These are phyloP conservation scores for Ectemnius cavifrons DNA, from an alignment of 2,888 invertebrate genomes.

Conservation along the genomic window DNA sequence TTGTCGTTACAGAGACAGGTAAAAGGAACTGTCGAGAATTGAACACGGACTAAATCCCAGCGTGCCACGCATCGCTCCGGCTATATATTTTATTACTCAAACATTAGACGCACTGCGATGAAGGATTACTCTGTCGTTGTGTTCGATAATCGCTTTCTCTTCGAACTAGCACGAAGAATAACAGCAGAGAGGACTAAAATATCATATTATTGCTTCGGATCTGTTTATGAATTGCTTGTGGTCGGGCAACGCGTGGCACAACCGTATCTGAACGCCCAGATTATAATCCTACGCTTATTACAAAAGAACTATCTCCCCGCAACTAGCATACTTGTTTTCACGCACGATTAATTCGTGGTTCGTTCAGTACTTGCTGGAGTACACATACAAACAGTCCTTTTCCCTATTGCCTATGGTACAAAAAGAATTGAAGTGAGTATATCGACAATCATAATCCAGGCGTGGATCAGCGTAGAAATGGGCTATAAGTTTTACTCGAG, in stretches of 20 bases:
- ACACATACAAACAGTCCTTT: constrained; percentile 14
- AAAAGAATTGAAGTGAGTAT: constrained; percentile 14
- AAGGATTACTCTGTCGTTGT: background rate
- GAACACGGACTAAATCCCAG: constrained; percentile 51
- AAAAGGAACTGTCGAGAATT: constrained; percentile 67
- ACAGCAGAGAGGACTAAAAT: no score
- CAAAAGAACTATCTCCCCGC: constrained; percentile 12
- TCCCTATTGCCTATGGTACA: constrained; percentile 12
- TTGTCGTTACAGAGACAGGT: constrained; percentile 53
- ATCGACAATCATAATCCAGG: constrained; percentile 12
- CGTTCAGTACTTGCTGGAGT: background rate
- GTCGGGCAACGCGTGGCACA: constrained; percentile 2
- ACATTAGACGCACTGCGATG: background rate
- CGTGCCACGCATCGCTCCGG: background rate
- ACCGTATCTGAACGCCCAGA: constrained; percentile 13
- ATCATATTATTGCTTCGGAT: no score
- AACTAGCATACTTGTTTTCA: constrained; percentile 6
- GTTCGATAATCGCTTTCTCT: background rate
- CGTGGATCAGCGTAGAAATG: constrained; percentile 14
- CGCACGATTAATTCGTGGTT: background rate
- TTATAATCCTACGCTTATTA: constrained; percentile 15
- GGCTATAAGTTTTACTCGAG: background rate
- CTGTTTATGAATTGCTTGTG: no score
- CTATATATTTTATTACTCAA: background rate
- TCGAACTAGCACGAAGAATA: no score